Base-by-base conservation (phyloP, 2,113 vertebrate species). In the Fulmarus glacialis region DNA sequence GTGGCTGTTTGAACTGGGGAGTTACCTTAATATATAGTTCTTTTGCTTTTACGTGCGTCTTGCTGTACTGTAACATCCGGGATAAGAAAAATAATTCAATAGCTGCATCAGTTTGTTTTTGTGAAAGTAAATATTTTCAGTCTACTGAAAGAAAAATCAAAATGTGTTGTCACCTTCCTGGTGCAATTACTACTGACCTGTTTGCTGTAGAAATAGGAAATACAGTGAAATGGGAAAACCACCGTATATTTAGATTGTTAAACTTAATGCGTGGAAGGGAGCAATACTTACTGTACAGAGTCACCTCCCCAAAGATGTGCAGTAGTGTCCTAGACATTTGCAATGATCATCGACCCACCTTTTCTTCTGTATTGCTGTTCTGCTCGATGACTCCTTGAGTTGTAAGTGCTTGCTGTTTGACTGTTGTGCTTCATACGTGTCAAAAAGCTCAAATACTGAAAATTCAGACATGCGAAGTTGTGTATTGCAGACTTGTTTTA, bases 181-280 rank as follows among this genome's bases (percentile, higher is more conserved):
- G 48, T n/a, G 88, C 58, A 13, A 0, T 21, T 29, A 21, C n/a
- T 62, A 4, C 75, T 67, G 67, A 29, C 56, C 89, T 36, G 75
- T 47, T 53, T n/a, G 63, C 64, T 34, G 73, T 16, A 10, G 59
- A 32, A 36, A 29, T 1, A 8, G 68, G 73, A 50, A 32, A 15
- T n/a, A 2, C 17, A 9, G 71, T 4, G 75, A 27, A 4, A 42
- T 7, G 30, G 77, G 68, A 3, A 40, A 55, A 11, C 21, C 0
- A 0, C 5, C 1, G 12, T 2, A 0, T 36, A 3, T n/a, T 48
- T 32, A 9, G 32, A 1, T 8, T 3, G n/a, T 15, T 43, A 9
- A n/a, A 15, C 42, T 3, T 11, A 8, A 42, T 5, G 20, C 5
- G 19, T 4, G 66, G 66, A 40, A 27, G 62, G 83, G 58, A 72